phyloP scores from a whole-genome alignment of 2,888 invertebrate species.

The Caenorhabditis uteleia region DNA sequence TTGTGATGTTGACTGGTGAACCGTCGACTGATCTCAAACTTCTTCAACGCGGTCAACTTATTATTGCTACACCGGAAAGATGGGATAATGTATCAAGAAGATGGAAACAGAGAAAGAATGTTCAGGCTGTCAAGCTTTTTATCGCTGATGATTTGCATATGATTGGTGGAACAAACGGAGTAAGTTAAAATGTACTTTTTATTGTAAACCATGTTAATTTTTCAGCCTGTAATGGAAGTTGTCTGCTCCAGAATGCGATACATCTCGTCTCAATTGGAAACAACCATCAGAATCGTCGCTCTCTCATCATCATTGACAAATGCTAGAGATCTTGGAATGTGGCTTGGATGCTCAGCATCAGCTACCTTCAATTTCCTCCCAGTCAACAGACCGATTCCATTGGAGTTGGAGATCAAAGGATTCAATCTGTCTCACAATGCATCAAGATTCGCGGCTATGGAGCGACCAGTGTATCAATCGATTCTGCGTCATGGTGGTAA shows the following conservation, averaged over 20 bases:
- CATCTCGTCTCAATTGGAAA: conserved; percentile 86
- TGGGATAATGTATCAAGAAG: conserved; percentile 97
- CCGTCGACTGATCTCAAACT: conserved; percentile 93
- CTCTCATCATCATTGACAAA: conserved; percentile 91
- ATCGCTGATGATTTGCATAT: conserved; percentile 93
- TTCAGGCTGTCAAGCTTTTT: conserved; percentile 93
- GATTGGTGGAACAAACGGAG: conserved; percentile 74
- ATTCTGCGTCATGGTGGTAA: conserved; percentile 74
- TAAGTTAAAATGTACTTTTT: conserved; percentile 51
- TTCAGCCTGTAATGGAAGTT: conserved; percentile 85
- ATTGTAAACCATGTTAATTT: conserved; percentile 5
- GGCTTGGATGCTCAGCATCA: conserved; percentile 82
- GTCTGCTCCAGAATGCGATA: conserved; percentile 88
- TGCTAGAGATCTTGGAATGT: conserved; percentile 75
- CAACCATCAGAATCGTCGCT: conserved; percentile 79
- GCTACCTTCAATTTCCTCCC: conserved; percentile 98
- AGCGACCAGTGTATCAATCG: conserved; percentile 93
- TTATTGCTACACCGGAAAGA: conserved; percentile 80
- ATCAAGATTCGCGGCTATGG: conserved; percentile 91
- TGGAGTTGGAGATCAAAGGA: conserved; percentile 93
- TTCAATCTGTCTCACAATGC: conserved; percentile 97
- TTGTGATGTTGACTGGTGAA: conserved; percentile 91
- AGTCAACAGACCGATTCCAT: conserved; percentile 89
- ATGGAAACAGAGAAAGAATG: conserved; percentile 98
- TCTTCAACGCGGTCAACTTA: conserved; percentile 81